phyloP scores from a whole-genome alignment of 2,888 invertebrate species.

The Crocallis elinguaria region DNA sequence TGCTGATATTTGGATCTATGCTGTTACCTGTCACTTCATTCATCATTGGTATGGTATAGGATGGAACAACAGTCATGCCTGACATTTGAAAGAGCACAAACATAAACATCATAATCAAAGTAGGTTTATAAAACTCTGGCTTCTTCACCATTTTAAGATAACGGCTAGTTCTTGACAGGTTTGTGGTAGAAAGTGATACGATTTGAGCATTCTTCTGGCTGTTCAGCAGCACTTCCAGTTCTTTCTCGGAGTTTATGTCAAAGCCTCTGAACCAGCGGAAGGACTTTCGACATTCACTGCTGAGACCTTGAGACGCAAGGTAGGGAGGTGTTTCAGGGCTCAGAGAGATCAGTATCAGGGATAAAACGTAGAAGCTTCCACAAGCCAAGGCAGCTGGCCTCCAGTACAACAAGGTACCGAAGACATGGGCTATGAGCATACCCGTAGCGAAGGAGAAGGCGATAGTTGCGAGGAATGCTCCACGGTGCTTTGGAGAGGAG shows the following conservation, averaged over 20 bases:
- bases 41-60: constrained; percentile 88
- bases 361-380: constrained; percentile 75
- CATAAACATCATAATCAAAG: constrained; percentile 86
- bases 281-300: constrained; percentile 82
- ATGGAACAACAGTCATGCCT: constrained; percentile 88
- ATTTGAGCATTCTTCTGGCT: constrained; percentile 59
- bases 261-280: constrained; percentile 85
- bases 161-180: constrained; percentile 59
- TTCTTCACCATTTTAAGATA: constrained; percentile 59
- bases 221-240: constrained; percentile 73
- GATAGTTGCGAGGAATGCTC: constrained; percentile 86
- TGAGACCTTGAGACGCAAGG: constrained; percentile 83
- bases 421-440: constrained; percentile 86
- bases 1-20: constrained; percentile 86
- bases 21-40: constrained; percentile 82
- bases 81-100: constrained; percentile 88
- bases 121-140: constrained; percentile 85
- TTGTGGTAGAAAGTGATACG: constrained; percentile 49
- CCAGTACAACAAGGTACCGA: constrained; percentile 87
- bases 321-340: constrained; percentile 88
- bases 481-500: constrained; percentile 85
- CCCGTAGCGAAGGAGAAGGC: constrained; percentile 87
- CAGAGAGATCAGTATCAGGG: constrained; percentile 79
- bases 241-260: constrained; percentile 70
- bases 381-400: constrained; percentile 82